These are phyloP conservation scores for Gallinago media DNA, from an alignment of 2,113 vertebrate genomes.

Conservation along the genomic window DNA sequence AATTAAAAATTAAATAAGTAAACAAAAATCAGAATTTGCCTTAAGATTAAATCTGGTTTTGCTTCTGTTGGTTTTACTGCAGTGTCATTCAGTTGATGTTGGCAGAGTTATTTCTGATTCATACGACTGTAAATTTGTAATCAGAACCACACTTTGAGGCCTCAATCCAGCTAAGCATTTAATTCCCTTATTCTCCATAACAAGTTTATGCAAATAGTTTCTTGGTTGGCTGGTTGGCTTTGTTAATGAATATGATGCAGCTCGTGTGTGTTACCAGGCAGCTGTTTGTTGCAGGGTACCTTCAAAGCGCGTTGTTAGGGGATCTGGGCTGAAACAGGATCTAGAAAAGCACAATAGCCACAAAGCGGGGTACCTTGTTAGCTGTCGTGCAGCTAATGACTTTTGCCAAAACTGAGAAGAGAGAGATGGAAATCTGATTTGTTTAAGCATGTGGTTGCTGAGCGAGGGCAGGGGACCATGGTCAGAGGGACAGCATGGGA, in stretches of 20 bases:
- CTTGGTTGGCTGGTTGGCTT: not conserved
- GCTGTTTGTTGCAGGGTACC: not conserved
- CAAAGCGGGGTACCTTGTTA: not conserved
- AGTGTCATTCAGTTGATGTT: not conserved
- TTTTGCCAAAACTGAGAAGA: not conserved
- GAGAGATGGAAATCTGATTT: not conserved
- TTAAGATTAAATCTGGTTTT: not conserved
- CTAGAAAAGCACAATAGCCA: not conserved
- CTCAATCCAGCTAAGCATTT: not conserved
- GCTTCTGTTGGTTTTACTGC: not conserved
- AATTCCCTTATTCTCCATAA: not conserved
- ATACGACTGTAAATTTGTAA: not conserved
- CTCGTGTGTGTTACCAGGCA: not conserved
- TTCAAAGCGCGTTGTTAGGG: not conserved
- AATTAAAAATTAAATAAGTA: not conserved
- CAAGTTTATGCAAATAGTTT: slow-evolving; percentile 14
- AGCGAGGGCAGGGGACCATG: not conserved
- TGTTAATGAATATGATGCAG: not conserved
- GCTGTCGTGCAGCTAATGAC: not conserved
- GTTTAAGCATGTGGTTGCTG: not conserved
- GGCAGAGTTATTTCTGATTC: not conserved
- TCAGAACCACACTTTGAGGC: not conserved
- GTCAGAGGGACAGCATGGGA: no score
- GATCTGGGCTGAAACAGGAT: not conserved
- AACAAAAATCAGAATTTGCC: not conserved